These are phyloP conservation scores for Diceros bicornis DNA, from an alignment of 2,797 vertebrate genomes.

Conservation along the genomic window DNA sequence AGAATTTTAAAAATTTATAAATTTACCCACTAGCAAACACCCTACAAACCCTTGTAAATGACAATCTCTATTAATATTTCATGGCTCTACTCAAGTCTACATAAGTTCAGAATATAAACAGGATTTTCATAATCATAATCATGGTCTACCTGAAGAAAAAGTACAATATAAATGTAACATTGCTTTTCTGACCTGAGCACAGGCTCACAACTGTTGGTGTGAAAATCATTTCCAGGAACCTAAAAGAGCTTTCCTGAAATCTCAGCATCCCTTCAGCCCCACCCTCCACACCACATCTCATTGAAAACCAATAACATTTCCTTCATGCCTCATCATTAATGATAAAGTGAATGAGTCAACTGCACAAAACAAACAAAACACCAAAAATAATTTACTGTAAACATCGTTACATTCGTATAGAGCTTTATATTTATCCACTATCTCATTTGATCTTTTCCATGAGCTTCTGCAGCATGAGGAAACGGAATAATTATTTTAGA, in stretches of 20 bases:
- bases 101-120: neutral
- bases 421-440: neutral
- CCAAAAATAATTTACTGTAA: neutral
- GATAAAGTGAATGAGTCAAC: conserved; percentile 28
- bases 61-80: neutral
- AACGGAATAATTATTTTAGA: conserved; percentile 20
- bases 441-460: neutral
- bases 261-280: neutral
- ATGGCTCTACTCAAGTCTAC: neutral
- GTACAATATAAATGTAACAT: neutral
- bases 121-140: neutral
- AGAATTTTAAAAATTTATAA: conserved; percentile 3
- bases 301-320: conserved; percentile 5
- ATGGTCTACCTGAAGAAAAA: neutral
- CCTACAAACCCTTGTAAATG: neutral
- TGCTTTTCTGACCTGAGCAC: neutral
- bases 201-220: neutral
- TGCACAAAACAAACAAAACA: neutral
- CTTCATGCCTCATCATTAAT: neutral
- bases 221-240: conserved; percentile 36
- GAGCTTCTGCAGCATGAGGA: neutral
- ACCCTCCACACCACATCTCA: neutral
- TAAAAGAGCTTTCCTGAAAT: conserved; percentile 43
- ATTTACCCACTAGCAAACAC: neutral
- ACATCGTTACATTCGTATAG: neutral